These are phyloP conservation scores for Camponotus fellah DNA, from an alignment of 2,888 invertebrate species.

Conservation along the genomic window DNA sequence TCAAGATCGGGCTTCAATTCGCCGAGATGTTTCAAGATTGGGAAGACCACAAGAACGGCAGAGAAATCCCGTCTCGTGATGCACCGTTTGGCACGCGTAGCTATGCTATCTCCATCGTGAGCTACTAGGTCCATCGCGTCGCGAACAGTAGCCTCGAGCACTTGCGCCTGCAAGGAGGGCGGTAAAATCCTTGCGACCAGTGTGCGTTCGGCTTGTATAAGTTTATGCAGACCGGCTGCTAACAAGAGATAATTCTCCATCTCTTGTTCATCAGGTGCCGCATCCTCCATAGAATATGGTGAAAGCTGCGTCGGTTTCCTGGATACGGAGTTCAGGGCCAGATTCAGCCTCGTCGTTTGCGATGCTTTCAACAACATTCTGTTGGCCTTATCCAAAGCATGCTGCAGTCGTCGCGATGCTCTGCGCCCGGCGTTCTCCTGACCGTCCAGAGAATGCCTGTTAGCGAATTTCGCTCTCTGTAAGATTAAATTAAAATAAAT, in stretches of 20 bases:
- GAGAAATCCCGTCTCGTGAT: conserved; percentile 93
- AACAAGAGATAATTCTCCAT: conserved; percentile 94
- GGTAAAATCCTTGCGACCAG: conserved; percentile 95
- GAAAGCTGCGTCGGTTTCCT: conserved; percentile 86
- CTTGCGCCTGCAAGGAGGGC: conserved; percentile 92
- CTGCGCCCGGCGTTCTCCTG: conserved; percentile 91
- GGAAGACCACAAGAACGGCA: conserved; percentile 93
- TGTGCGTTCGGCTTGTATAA: conserved; percentile 95
- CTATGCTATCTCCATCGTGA: conserved; percentile 95
- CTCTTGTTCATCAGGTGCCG: conserved; percentile 90
- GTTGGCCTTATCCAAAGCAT: conserved; percentile 92
- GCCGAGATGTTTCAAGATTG: conserved; percentile 92
- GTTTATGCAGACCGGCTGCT: conserved; percentile 93
- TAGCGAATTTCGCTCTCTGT: conserved; percentile 90
- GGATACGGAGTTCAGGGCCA: conserved; percentile 89
- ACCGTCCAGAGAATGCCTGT: conserved; percentile 86
- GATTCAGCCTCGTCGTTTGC: conserved; percentile 92
- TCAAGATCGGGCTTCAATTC: conserved; percentile 94
- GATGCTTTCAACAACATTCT: conserved; percentile 92
- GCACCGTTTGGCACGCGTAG: conserved; percentile 91
- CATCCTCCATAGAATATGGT: conserved; percentile 81
- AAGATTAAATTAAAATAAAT: conserved; percentile 25
- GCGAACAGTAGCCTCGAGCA: conserved; percentile 94
- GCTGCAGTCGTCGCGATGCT: conserved; percentile 93
- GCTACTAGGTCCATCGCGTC: conserved; percentile 95